phyloP scores from a whole-genome alignment of 53 echinoderm and acorn worm species.

The Zoroaster sp. region DNA sequence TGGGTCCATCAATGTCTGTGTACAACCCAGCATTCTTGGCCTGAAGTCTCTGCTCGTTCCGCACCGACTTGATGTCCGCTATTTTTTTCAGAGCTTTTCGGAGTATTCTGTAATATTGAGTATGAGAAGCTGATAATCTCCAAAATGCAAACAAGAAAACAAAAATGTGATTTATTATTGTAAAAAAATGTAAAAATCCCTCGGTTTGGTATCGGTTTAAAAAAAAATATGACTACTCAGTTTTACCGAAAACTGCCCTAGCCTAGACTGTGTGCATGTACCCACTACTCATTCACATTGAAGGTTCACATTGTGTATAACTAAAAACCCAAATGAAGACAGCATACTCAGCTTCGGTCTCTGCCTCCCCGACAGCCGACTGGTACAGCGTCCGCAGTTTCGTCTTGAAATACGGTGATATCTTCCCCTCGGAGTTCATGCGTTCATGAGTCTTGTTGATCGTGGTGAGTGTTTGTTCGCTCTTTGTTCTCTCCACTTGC shows the following conservation, averaged over 20 bases:
- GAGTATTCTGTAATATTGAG: conserved; percentile 60
- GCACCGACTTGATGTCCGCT: conserved; percentile 73
- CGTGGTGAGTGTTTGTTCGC: conserved; percentile 75
- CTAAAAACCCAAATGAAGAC: not conserved
- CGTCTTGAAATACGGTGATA: conserved; percentile 84
- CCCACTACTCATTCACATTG: too few relatives aligned
- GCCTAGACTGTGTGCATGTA: too few relatives aligned
- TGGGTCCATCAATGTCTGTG: conserved; percentile 83
- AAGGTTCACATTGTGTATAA: not conserved
- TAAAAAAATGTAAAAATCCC: too few relatives aligned
- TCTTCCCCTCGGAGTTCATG: conserved; percentile 85
- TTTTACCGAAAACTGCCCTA: too few relatives aligned
- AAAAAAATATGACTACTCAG: too few relatives aligned
- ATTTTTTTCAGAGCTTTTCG: conserved; percentile 84
- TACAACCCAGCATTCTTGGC: conserved; percentile 75
- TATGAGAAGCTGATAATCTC: too few relatives aligned
- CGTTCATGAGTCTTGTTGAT: conserved; percentile 95
- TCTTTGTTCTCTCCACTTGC: conserved; percentile 75
- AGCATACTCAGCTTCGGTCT: conserved; percentile 88
- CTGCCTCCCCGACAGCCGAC: conserved; percentile 87
- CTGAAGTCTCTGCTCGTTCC: conserved; percentile 85
- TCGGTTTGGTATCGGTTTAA: too few relatives aligned
- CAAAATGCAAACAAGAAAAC: too few relatives aligned
- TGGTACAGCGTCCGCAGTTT: conserved; percentile 88
- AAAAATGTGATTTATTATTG: too few relatives aligned